These are phyloP conservation scores for Liasis olivaceus DNA, from an alignment of 2,797 vertebrate genomes.

Conservation along the genomic window DNA sequence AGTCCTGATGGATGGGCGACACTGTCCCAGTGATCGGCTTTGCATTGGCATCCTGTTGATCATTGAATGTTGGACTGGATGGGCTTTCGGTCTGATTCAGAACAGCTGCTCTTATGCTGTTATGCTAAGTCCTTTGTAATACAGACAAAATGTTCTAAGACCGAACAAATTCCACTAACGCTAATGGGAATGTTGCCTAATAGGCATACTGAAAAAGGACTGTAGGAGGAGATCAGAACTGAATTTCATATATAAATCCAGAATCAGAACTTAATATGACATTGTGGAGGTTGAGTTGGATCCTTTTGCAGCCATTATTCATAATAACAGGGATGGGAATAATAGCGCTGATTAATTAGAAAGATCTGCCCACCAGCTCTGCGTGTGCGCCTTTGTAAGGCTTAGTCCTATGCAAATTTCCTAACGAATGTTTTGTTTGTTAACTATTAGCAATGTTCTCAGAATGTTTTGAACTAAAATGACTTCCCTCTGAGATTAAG, in stretches of 20 bases:
- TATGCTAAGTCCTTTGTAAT: neutral
- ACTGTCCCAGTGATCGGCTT: neutral
- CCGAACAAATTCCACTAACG: constrained; percentile 16
- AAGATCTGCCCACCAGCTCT: constrained; percentile 40
- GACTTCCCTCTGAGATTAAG: constrained; percentile 1
- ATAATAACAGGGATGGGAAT: constrained; percentile 35
- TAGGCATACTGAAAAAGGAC: neutral
- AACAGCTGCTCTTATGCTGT: neutral
- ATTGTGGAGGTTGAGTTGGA: constrained; percentile 35
- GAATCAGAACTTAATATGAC: constrained; percentile 20
- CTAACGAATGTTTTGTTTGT: constrained; percentile 47
- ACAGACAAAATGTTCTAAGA: constrained; percentile 8
- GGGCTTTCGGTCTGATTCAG: neutral
- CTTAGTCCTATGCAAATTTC: constrained; percentile 26
- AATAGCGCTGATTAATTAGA: constrained; percentile 35
- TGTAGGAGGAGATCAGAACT: neutral
- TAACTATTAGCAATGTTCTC: constrained; percentile 30
- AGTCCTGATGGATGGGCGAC: neutral
- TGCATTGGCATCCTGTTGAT: neutral
- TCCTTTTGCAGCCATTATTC: constrained; percentile 50
- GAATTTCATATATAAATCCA: constrained; percentile 19
- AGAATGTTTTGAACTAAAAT: constrained; percentile 18
- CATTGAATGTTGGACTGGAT: neutral
- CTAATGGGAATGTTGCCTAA: constrained; percentile 16
- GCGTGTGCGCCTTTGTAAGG: constrained; percentile 17